These are phyloP conservation scores for Cephus pulcher DNA, from an alignment of 2,888 invertebrate species.

Conservation along the genomic window DNA sequence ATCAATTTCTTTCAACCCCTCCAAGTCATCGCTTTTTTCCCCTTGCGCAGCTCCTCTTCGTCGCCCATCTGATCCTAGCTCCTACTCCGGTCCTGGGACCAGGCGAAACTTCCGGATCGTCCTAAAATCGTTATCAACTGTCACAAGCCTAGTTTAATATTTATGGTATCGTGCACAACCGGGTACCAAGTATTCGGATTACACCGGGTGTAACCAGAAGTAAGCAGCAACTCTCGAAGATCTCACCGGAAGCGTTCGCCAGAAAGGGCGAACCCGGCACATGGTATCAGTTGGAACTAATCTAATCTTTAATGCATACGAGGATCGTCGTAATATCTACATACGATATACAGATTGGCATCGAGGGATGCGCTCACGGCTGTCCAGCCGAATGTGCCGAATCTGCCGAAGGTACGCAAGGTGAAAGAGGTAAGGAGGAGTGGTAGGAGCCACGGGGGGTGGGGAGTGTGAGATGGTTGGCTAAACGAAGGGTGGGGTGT, in stretches of 20 bases:
- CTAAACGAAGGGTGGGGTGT: conserved; percentile 17
- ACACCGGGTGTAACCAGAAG: neutral
- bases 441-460: neutral
- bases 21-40: too few relatives aligned
- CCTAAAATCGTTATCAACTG: neutral
- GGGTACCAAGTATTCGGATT: neutral
- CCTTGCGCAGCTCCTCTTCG: neutral
- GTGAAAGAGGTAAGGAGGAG: conserved; percentile 2
- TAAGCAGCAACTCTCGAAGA: neutral
- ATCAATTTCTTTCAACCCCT: too few relatives aligned
- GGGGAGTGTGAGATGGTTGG: neutral
- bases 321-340: neutral
- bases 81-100: neutral
- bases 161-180: neutral
- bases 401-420: neutral
- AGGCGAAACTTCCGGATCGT: neutral
- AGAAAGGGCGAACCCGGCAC: neutral
- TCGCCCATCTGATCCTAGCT: neutral
- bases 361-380: neutral
- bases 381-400: neutral
- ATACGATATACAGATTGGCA: neutral
- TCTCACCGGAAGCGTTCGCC: neutral
- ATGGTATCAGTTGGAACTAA: neutral
- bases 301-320: neutral
- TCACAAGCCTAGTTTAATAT: neutral